Evolutionary conservation across 2,113 vertebrate species (phyloP).

Genomic region (Lycocorax pyrrhopterus): DNA sequence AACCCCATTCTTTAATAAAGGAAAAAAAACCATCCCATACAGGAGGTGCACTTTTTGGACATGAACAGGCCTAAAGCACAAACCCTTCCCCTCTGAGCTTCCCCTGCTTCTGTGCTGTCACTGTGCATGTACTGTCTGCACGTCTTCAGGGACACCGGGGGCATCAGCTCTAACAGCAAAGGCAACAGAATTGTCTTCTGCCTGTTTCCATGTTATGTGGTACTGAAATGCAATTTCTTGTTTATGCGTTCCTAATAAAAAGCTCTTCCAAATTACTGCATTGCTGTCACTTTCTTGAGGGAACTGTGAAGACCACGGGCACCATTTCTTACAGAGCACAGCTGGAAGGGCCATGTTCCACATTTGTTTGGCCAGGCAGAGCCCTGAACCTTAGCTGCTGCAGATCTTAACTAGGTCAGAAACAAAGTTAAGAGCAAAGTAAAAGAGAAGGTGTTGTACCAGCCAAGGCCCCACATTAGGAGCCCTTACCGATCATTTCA

Average conservation of each 20-base stretch:
- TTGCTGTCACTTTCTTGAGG: neutral
- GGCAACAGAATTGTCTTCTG: conserved; percentile 5
- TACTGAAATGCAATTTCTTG: conserved; percentile 7
- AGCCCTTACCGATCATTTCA: neutral
- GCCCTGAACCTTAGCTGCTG: neutral
- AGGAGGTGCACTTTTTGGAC: neutral
- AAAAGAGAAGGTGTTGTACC: neutral
- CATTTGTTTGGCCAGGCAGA: neutral
- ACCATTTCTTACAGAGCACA: neutral
- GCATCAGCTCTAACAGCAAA: neutral
- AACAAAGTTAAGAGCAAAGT: neutral
- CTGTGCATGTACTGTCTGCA: neutral
- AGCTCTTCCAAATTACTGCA: neutral
- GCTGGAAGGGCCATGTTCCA: neutral
- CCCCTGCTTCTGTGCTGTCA: neutral
- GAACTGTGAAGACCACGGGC: rapidly evolving
- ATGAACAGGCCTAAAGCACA: neutral
- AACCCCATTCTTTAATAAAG: neutral
- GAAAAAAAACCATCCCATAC: neutral
- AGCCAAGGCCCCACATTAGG: neutral
- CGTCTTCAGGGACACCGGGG: neutral
- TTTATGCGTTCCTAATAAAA: conserved; percentile 46
- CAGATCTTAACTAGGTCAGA: neutral
- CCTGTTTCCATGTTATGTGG: neutral
- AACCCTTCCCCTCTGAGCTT: neutral